Conservation (phyloP, 2,888 invertebrate genomes). For the Sthenelais limicola region DNA sequence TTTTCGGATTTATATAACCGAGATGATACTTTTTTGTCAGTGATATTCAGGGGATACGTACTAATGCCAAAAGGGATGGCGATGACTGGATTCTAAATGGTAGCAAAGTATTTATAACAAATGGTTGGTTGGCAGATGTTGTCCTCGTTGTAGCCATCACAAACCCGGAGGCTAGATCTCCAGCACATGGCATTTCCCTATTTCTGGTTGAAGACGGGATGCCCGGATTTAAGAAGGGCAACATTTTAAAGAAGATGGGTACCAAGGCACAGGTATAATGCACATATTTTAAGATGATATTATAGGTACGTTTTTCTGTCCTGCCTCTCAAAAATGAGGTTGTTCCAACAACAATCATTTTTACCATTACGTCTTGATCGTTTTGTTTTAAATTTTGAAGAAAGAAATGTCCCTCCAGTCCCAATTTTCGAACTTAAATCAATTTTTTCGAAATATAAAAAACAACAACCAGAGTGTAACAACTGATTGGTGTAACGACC, state of each 20-base stretch:
- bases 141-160: conserved; percentile 73
- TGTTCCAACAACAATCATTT: no score
- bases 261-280: conserved; percentile 65
- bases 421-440: no score
- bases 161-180: conserved; percentile 69
- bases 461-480: no score
- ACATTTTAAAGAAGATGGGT: conserved; percentile 73
- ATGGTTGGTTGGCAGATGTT: conserved; percentile 72
- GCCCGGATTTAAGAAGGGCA: conserved; percentile 73
- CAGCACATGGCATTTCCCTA: conserved; percentile 73
- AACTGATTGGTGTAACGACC: no score
- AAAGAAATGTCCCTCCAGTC: no score
- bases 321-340: no score
- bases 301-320: neutral
- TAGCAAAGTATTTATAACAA: conserved; percentile 74
- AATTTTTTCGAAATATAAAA: no score
- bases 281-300: neutral
- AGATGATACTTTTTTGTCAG: conserved; percentile 57
- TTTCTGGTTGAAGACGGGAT: conserved; percentile 73
- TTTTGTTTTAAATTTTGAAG: no score
- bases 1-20: no score
- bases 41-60: conserved; percentile 73
- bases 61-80: conserved; percentile 72
- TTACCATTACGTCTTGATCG: no score
- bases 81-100: conserved; percentile 73